phyloP scores from a whole-genome alignment of 2,888 invertebrate genomes.

The Brenthis daphne region DNA sequence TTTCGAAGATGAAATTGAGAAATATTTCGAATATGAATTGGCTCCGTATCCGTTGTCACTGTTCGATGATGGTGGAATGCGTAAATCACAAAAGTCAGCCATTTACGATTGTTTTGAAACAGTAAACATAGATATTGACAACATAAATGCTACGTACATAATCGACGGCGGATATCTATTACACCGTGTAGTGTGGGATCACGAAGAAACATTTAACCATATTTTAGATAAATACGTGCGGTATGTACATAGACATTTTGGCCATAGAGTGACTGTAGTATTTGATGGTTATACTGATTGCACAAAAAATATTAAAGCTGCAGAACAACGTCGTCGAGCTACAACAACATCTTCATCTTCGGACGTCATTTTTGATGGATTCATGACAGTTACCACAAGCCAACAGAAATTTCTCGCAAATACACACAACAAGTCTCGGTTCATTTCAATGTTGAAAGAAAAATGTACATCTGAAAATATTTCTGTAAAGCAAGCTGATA shows the following conservation, averaged over 20 bases:
- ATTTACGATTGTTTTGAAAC: slow-evolving; percentile 45
- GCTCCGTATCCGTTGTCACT: slow-evolving; percentile 44
- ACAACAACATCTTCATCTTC: slow-evolving; percentile 45
- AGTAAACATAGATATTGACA: slow-evolving; percentile 39
- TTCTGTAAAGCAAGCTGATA: slow-evolving; percentile 46
- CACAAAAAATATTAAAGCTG: slow-evolving; percentile 45
- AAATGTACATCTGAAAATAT: slow-evolving; percentile 48
- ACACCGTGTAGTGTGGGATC: slow-evolving; percentile 45
- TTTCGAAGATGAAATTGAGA: slow-evolving; percentile 42
- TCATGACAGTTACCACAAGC: slow-evolving; percentile 45
- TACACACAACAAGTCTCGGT: slow-evolving; percentile 49
- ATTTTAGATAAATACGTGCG: slow-evolving; percentile 44
- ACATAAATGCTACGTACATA: slow-evolving; percentile 41
- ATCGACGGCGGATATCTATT: slow-evolving; percentile 46
- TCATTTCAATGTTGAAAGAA: slow-evolving; percentile 46
- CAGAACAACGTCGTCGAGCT: slow-evolving; percentile 42
- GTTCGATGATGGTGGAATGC: slow-evolving; percentile 44
- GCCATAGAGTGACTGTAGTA: too few species aligned
- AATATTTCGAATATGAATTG: slow-evolving; percentile 45
- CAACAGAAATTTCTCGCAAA: slow-evolving; percentile 46
- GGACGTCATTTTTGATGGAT: slow-evolving; percentile 48
- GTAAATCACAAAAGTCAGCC: slow-evolving; percentile 43
- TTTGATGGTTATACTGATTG: slow-evolving; percentile 42
- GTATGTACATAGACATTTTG: slow-evolving; percentile 41
- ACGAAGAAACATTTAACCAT: slow-evolving; percentile 41